A percentile compares a stretch with the other conserved stretches of the same genome.
phyloP scores from a whole-genome alignment of 1,140 invertebrate species.

The Nixonia krombeini region DNA sequence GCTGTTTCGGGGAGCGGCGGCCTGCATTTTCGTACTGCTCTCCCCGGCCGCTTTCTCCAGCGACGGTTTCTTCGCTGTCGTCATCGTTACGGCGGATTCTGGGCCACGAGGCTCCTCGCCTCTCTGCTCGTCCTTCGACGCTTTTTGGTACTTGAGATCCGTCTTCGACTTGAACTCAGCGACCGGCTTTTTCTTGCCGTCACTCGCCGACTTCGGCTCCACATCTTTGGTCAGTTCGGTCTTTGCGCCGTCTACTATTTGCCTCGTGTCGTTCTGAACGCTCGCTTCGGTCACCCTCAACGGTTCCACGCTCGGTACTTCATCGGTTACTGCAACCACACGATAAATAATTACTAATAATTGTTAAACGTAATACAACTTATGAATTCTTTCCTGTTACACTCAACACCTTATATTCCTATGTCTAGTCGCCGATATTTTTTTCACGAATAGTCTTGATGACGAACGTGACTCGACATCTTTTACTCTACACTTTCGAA shows the following conservation, averaged over 20 bases:
- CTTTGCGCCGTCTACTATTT: slow-evolving; percentile 31
- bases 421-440: too few species aligned
- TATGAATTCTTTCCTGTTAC: too few species aligned
- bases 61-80: slow-evolving; percentile 11
- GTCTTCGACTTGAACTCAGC: slow-evolving; percentile 57
- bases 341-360: not conserved
- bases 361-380: too few species aligned
- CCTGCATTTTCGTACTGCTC: slow-evolving; percentile 4
- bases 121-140: slow-evolving; percentile 38
- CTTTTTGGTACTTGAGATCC: slow-evolving; percentile 58
- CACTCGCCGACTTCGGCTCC: slow-evolving; percentile 45
- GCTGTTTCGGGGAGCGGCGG: too few species aligned
- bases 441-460: too few species aligned
- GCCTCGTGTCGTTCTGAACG: slow-evolving; percentile 8
- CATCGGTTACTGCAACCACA: slow-evolving; percentile 32
- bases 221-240: slow-evolving; percentile 48
- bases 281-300: slow-evolving; percentile 19
- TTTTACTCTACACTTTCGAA: too few species aligned
- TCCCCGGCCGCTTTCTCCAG: slow-evolving; percentile 12
- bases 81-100: not conserved
- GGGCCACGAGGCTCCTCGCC: slow-evolving; percentile 10
- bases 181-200: slow-evolving; percentile 58
- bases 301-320: slow-evolving; percentile 46
- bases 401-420: too few species aligned
- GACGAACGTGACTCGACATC: too few species aligned